Percentiles rank a stretch among this genome's conserved stretches.
These are phyloP conservation scores for Cryptosula pallasiana DNA, from an alignment of 2,888 invertebrate species.

Conservation along the genomic window DNA sequence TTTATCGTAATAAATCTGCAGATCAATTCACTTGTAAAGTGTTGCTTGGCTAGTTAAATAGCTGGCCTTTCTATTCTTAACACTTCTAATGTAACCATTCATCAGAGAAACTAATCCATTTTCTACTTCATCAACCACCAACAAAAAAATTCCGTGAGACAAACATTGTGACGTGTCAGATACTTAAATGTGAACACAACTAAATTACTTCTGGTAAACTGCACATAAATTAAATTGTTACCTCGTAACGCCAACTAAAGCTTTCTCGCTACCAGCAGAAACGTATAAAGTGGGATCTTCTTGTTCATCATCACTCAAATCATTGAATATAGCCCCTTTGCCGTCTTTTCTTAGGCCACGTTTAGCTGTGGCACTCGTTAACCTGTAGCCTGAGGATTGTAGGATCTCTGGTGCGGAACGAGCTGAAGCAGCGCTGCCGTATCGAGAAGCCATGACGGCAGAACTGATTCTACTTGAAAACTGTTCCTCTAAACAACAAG, in stretches of 20 bases:
- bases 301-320: not conserved
- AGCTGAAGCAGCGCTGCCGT: constrained; percentile 5
- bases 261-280: constrained; percentile 1
- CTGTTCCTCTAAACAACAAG: not conserved
- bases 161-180: too few relatives aligned
- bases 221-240: too few relatives aligned
- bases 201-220: too few relatives aligned
- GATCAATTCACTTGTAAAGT: too few relatives aligned
- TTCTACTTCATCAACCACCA: too few relatives aligned
- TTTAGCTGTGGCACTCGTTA: not conserved
- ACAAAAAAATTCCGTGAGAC: too few relatives aligned
- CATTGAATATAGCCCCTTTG: not conserved
- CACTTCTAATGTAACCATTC: too few relatives aligned
- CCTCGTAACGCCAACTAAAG: constrained; percentile 16
- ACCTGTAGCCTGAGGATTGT: constrained; percentile 2
- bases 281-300: constrained; percentile 12
- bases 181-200: too few relatives aligned
- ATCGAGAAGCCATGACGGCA: not conserved
- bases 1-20: too few relatives aligned
- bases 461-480: constrained; percentile 6
- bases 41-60: too few relatives aligned
- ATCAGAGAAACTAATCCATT: too few relatives aligned
- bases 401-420: not conserved
- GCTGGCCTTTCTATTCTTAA: too few relatives aligned
- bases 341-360: not conserved